Evolutionary conservation across 2,888 invertebrate genomes (phyloP), one percentile per base, ranked within the genome.

Genomic region (Nebria brevicollis): DNA sequence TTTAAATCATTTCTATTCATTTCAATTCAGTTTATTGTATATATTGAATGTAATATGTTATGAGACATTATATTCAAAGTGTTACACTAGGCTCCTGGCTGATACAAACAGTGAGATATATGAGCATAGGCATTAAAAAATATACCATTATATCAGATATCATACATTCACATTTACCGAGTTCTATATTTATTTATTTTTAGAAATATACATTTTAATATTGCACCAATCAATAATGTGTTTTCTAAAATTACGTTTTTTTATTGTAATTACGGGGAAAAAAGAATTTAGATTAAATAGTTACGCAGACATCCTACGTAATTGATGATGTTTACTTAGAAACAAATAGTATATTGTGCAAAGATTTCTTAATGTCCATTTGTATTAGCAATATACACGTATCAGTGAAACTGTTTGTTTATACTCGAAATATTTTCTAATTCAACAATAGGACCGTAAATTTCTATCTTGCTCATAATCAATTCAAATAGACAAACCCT

Each of bases 381-480:
- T 54, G 54, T 54, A 54, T 54, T 11, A 54, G 54, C 54, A 54
- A 54, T 54, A 54, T 7, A 54, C 54, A 54, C 25, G 25, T 68
- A 72, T 77, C 77, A 77, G 66, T 72, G 20, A 77, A 72, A 72
- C 70, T 43, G n/a, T 54, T 54, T 54, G 54, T 54, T 54, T 54
- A 54, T 54, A 54, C 54, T 54, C 54, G 54, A 54, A 54, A 54
- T 54, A 54, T 54, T 54, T 54, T 54, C 54, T 54, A 54, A 54
- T 54, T 54, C 54, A 54, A 54, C 54, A 54, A 54, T 8, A 54
- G 54, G 54, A 54, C 54, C 54, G 54, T 54, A 13, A 54, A 54
- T 54, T 54, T 54, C 11, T 54, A 13, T 54, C 54, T 54, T 54
- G n/a, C 54, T 8, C 54, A 13, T 13, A 54, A 54, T 13, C 34